Conservation (phyloP, 2,888 invertebrate species). For the Philopedon plagiatum region DNA sequence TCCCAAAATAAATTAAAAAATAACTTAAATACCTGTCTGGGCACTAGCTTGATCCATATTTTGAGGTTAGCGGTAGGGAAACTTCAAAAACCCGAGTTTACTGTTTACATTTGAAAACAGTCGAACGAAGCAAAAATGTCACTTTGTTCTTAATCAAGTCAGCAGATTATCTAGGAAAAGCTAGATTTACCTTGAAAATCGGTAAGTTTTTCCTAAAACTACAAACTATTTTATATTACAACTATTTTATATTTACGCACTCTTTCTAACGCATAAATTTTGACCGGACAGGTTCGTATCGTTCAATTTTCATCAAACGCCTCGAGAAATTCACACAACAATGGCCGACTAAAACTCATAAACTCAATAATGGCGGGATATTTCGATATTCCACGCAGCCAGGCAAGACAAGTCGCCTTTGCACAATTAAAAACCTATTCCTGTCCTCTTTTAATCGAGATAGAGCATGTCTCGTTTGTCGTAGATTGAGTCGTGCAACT, state of each 20-base stretch:
- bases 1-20: constrained; percentile 4
- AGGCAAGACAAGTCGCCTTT: not conserved
- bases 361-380: constrained; percentile 36
- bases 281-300: constrained; percentile 25
- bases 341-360: constrained; percentile 14
- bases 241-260: constrained; percentile 11
- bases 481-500: not conserved
- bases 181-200: not conserved
- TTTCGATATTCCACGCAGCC: constrained; percentile 8
- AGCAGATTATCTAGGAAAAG: not conserved
- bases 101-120: constrained; percentile 43
- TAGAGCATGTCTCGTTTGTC: constrained; percentile 36
- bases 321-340: constrained; percentile 13
- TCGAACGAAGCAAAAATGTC: constrained; percentile 35
- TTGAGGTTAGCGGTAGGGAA: constrained; percentile 41
- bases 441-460: constrained; percentile 28
- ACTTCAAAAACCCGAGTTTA: constrained; percentile 27
- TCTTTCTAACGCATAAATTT: constrained; percentile 19
- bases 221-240: not conserved
- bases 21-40: constrained; percentile 31
- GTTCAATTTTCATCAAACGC: constrained; percentile 12
- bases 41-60: constrained; percentile 35
- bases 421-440: not conserved
- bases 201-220: constrained; percentile 6
- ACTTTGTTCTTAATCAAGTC: constrained; percentile 20